These are phyloP conservation scores for Tipula helvola DNA, from an alignment of 2,888 invertebrate genomes.

Conservation along the genomic window DNA sequence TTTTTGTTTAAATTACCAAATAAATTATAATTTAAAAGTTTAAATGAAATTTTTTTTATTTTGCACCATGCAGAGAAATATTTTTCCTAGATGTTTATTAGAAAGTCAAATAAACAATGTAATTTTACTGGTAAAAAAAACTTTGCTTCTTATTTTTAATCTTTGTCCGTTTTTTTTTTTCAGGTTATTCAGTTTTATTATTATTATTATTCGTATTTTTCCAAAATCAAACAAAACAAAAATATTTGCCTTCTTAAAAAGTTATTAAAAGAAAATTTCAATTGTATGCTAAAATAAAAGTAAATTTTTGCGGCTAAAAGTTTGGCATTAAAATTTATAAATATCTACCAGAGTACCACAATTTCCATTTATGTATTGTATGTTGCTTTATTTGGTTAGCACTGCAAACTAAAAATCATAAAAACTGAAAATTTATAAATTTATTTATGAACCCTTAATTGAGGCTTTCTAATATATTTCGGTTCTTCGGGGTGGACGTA, in stretches of 20 bases:
- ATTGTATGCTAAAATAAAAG: not conserved
- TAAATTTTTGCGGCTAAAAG: not conserved
- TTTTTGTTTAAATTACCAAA: not conserved
- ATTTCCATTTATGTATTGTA: not conserved
- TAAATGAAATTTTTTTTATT: not conserved
- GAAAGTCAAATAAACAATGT: not conserved
- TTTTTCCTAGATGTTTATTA: not conserved
- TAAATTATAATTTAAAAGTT: conserved; percentile 4
- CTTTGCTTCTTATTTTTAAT: not conserved
- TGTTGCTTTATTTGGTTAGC: not conserved
- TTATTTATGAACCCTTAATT: not conserved
- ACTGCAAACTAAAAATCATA: not conserved
- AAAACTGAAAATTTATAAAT: not conserved
- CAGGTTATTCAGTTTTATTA: not conserved
- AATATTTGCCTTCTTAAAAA: not conserved
- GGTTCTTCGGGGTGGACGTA: not conserved
- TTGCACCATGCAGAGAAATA: not conserved
- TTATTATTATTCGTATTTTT: not conserved
- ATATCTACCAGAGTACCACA: not conserved
- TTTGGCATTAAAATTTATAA: not conserved
- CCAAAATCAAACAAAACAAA: not conserved
- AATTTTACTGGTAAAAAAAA: not conserved
- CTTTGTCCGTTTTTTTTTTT: not conserved
- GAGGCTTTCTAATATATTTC: not conserved
- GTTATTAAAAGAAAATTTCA: not conserved